A percentile compares a stretch with the other conserved stretches of the same genome.
Conservation (phyloP, 2,888 invertebrate species). For the Leptinotarsa rubiginosa region DNA sequence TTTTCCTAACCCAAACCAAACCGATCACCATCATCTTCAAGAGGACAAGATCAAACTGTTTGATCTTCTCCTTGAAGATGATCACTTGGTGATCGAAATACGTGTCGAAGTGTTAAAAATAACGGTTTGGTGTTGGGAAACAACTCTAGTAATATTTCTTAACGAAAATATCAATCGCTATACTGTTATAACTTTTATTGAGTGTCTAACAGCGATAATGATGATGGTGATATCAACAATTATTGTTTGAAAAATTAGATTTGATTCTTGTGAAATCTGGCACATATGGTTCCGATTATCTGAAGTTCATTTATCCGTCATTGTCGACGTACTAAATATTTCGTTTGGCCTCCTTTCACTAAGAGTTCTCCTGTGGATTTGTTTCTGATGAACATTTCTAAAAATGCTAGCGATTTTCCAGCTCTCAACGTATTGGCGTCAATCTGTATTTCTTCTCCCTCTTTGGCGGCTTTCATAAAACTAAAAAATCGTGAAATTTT, state of each 20-base stretch:
- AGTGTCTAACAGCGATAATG: too few species aligned
- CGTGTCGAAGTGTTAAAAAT: too few species aligned
- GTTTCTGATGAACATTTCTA: constrained; percentile 82
- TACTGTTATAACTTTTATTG: too few species aligned
- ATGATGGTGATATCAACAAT: too few species aligned
- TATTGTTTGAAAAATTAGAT: not conserved
- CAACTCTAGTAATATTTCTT: too few species aligned
- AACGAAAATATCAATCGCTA: too few species aligned
- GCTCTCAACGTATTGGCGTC: constrained; percentile 81
- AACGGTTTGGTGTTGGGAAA: too few species aligned
- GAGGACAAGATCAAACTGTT: too few species aligned
- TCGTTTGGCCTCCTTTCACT: constrained; percentile 88
- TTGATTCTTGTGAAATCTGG: not conserved
- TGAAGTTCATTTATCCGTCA: not conserved
- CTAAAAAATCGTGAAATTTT: constrained; percentile 68
- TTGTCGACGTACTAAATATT: constrained; percentile 60
- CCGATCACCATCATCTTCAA: too few species aligned
- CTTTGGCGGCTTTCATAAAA: constrained; percentile 80
- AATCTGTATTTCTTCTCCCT: constrained; percentile 83
- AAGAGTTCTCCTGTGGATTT: constrained; percentile 80
- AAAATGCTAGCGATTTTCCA: constrained; percentile 85
- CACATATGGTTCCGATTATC: not conserved
- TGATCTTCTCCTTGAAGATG: too few species aligned
- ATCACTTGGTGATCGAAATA: too few species aligned
- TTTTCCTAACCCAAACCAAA: too few species aligned